Base-by-base conservation (phyloP, 2,113 vertebrate species). In the Cygnus atratus region DNA sequence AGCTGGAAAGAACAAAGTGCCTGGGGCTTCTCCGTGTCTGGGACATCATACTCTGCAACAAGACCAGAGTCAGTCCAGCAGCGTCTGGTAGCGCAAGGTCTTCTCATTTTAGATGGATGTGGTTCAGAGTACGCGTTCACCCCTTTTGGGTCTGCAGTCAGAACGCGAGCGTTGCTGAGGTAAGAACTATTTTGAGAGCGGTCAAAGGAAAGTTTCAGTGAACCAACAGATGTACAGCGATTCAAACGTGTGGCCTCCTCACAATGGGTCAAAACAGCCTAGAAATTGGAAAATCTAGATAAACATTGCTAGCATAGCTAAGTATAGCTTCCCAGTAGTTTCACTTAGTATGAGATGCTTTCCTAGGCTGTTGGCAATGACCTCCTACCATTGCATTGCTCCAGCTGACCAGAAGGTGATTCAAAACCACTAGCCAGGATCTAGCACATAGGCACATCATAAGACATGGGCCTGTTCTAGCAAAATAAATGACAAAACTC, bases 11-110 rank as follows among this genome's bases (percentile, higher is more conserved):
- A 48, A 96, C 50, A 37, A 95, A 87, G 31, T 71, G 87, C 54
- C 94, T 48, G 35, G 89, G 71, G 82, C 73, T 31, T 50, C 94
- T 87, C 50, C 96, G 86, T 2, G 20, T 76, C 31, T 93, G 96
- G 35, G 97, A 96, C 98, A 98, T 98, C 90, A 95, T 93, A 59
- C 48, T 89, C 93, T 97, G 92, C 68, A 95, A 76, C 5, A 17
- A 77, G 86, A 55, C 2, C 6, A 79, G 89, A 93, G 43, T 91
- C 31, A 92, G 61, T 20, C 54, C 61, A 14, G 6, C 13, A 28
- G 35, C 37, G 78, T 67, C 39, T 84, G 21, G 29, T 41, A 48
- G 35, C 10, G 7, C 13, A 10, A 33, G 7, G n/a, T 25, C 41
- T 87, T 80, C 77, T 84, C 73, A 50, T 70, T 80, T 80, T n/a